A percentile compares a stretch with the other conserved stretches of the same genome.
phyloP scores from a whole-genome alignment of 2,113 vertebrate genomes.

The Gasterosteus nipponicus region DNA sequence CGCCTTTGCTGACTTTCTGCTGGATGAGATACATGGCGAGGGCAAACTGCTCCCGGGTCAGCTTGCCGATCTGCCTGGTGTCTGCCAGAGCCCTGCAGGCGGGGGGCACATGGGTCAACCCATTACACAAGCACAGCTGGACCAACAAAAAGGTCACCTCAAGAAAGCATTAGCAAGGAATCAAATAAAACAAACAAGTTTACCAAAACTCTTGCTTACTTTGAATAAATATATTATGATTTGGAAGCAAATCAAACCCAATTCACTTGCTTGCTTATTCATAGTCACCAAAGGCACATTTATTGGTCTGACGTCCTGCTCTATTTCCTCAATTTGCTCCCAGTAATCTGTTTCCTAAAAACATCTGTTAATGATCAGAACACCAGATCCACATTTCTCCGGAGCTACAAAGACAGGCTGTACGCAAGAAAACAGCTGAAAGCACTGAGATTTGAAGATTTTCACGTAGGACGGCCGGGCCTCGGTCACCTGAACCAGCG shows the following conservation, averaged over 20 bases:
- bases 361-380: neutral
- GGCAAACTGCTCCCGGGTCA: slow-evolving; percentile 94
- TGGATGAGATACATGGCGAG: slow-evolving; percentile 97
- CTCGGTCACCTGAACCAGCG: neutral
- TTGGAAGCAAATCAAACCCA: neutral
- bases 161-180: neutral
- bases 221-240: neutral
- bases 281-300: neutral
- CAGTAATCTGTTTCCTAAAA: neutral
- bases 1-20: slow-evolving; percentile 95
- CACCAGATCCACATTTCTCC: neutral
- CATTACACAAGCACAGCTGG: neutral
- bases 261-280: neutral
- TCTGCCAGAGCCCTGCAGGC: slow-evolving; percentile 91
- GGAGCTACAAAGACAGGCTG: neutral
- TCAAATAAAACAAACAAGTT: neutral
- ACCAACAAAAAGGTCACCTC: neutral
- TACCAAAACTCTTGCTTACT: neutral
- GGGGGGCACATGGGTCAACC: neutral
- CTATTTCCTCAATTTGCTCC: neutral
- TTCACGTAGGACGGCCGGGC: neutral
- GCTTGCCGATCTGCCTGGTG: slow-evolving; percentile 93
- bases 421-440: neutral
- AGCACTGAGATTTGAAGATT: neutral
- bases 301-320: neutral